A percentile compares a stretch with the other conserved stretches of the same genome.
Conservation (phyloP, 2,113 vertebrate genomes). For the Megalops atlanticus region DNA sequence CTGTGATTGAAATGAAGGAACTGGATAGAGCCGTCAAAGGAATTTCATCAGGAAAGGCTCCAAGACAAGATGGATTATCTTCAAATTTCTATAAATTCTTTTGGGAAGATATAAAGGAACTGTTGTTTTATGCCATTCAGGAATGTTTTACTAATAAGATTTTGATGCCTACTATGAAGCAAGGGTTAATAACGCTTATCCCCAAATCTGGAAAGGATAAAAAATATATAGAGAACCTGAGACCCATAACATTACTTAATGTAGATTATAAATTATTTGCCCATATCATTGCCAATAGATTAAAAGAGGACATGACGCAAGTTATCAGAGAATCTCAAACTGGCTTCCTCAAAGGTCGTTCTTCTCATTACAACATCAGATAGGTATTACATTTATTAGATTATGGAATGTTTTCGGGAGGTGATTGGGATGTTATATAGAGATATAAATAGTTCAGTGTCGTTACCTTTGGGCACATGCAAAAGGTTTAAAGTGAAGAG, state of each 20-base stretch:
- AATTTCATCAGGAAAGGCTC: background rate
- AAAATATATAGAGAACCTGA: constrained; percentile 9
- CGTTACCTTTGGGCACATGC: too few species aligned
- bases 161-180: constrained; percentile 10
- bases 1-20: background rate
- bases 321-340: constrained; percentile 12
- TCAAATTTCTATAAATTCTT: constrained; percentile 8
- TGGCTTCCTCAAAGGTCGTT: constrained; percentile 1
- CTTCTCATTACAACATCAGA: background rate
- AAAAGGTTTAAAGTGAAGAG: background rate
- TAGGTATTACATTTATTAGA: background rate
- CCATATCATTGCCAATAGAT: background rate
- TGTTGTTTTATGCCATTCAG: background rate
- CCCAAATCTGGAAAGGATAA: constrained; percentile 12
- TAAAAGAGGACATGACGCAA: background rate
- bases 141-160: constrained; percentile 6
- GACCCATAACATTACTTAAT: constrained; percentile 8
- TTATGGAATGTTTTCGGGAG: background rate
- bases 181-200: constrained; percentile 4
- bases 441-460: background rate
- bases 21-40: background rate
- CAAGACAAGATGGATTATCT: background rate
- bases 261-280: constrained; percentile 15
- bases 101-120: constrained; percentile 4
- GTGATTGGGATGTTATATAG: background rate